These are phyloP conservation scores for Dione vanillae DNA, from an alignment of 2,888 invertebrate species.

Conservation along the genomic window DNA sequence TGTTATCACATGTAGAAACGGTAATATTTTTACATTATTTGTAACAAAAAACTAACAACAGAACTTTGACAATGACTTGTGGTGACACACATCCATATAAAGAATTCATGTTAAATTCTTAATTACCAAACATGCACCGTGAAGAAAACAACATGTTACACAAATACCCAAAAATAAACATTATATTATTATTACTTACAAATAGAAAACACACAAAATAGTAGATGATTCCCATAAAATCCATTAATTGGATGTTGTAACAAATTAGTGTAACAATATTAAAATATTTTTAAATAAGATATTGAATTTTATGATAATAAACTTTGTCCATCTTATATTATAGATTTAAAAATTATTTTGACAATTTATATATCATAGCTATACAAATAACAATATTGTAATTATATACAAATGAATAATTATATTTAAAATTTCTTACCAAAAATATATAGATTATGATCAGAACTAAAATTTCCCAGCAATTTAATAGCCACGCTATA, in stretches of 20 bases:
- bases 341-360: background rate
- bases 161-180: background rate
- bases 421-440: background rate
- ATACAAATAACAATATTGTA: background rate
- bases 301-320: constrained; percentile 11
- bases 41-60: too few relatives aligned
- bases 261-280: background rate
- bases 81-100: too few relatives aligned
- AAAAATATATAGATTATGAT: background rate
- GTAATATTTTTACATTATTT: constrained; percentile 2
- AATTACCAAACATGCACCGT: too few relatives aligned
- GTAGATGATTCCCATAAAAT: constrained; percentile 4
- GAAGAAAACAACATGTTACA: background rate
- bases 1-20: background rate
- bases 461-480: background rate
- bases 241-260: background rate
- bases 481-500: background rate
- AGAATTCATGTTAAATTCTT: too few relatives aligned
- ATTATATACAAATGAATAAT: background rate
- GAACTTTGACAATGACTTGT: too few relatives aligned
- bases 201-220: background rate
- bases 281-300: constrained; percentile 5
- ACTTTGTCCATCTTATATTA: background rate
- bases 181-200: too few relatives aligned
- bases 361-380: constrained; percentile 5